Evolutionary conservation across 2,888 invertebrate species (phyloP), one percentile per base, ranked within the genome.

Genomic region (Eupithecia tripunctaria): DNA sequence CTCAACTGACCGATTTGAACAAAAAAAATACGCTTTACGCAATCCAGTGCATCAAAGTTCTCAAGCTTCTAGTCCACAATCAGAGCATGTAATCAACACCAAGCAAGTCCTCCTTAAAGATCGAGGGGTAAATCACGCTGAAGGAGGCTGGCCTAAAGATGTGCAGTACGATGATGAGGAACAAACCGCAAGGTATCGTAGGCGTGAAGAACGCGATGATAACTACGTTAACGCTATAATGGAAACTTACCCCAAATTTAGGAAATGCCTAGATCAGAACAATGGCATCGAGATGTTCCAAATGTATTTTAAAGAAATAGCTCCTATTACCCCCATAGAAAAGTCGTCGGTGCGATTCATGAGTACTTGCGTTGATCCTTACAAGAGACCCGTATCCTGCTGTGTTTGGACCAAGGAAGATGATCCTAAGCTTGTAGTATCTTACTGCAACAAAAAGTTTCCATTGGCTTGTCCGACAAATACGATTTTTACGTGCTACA

Each of bases 81-180:
- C 91, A 8, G 83, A 88, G 70, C 89, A 92, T 59, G 86, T 91
- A 80, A 91, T 95, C 14, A 96, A 96, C 81, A 97, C 97, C 18
- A 84, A 78, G 62, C 95, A 93, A 76, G 93, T 95, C 43, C 94
- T 93, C 67, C 90, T 91, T 70, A 88, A 90, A 36, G 76, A 84
- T 10, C 89, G 90, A 41, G 96, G 97, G 5, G 93, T 96, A 81
- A 95, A 95, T 76, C 97, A 97, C 84, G 91, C 90, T 18, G 97
- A 97, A 89, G 97, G 97, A 60, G 97, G 97, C 3, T 97, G 97
- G 97, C 97, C 97, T 0, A 96, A 96, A 85, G 97, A 97, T 72
- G 89, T 96, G 2, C 94, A 95, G 74, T 89, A 89, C 74, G 85
- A 90, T 63, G 96, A 96, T 80, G 94, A 96, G 75, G 97, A 97